phyloP scores from a whole-genome alignment of 2,797 vertebrate species.

The Pseudochaenichthys georgianus region DNA sequence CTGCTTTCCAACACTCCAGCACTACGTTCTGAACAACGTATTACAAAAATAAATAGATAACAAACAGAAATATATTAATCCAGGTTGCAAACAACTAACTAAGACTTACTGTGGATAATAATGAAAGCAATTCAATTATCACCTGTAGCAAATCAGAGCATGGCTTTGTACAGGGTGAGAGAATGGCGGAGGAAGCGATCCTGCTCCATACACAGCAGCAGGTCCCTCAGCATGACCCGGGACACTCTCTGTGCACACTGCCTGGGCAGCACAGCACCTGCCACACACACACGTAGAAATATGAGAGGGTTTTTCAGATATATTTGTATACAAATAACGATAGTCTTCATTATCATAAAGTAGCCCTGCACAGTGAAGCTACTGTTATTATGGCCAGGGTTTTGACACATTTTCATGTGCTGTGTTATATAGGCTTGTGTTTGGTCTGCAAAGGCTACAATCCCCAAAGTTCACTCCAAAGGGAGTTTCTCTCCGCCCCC shows the following conservation, averaged over 20 bases:
- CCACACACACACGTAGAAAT: not conserved
- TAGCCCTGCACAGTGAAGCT: too few relatives aligned
- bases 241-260: constrained; percentile 84
- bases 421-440: too few relatives aligned
- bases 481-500: too few relatives aligned
- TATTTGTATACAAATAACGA: too few relatives aligned
- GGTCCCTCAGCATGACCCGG: constrained; percentile 91
- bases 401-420: too few relatives aligned
- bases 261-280: constrained; percentile 81
- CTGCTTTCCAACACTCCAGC: not conserved
- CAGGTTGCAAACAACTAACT: not conserved
- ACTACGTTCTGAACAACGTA: not conserved
- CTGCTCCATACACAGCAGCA: constrained; percentile 95
- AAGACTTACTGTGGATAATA: not conserved
- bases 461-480: too few relatives aligned
- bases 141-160: constrained; percentile 80
- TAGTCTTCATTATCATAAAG: too few relatives aligned
- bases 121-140: too few relatives aligned
- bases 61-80: not conserved
- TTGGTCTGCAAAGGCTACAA: too few relatives aligned
- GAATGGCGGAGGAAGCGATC: constrained; percentile 88
- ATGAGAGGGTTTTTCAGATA: too few relatives aligned
- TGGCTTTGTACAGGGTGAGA: constrained; percentile 89
- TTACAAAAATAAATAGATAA: not conserved
- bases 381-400: too few relatives aligned